phyloP scores from a whole-genome alignment of 2,797 vertebrate species.

The Sebastes jordani region DNA sequence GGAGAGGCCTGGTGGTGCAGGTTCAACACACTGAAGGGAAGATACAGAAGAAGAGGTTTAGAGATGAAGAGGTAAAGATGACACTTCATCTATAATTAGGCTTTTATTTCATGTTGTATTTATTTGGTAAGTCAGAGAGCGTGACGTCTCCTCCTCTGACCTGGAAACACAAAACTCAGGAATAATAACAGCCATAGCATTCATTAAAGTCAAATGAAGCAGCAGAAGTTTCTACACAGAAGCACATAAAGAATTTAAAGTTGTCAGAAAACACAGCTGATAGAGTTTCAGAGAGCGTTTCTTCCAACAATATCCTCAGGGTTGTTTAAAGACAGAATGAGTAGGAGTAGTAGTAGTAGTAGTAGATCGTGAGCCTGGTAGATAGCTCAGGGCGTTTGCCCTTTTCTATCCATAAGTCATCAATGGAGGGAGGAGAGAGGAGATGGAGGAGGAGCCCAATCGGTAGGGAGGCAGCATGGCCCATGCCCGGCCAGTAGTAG shows the following conservation, averaged over 20 bases:
- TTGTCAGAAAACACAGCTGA: slow-evolving; percentile 13
- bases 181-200: slow-evolving; percentile 8
- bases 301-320: background rate
- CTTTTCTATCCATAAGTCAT: too few species aligned
- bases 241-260: slow-evolving; percentile 21
- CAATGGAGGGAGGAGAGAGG: too few species aligned
- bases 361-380: too few species aligned
- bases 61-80: background rate
- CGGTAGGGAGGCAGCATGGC: too few species aligned
- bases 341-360: too few species aligned
- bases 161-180: slow-evolving; percentile 5
- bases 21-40: slow-evolving; percentile 84
- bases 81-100: background rate
- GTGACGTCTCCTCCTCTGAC: background rate
- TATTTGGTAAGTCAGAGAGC: background rate
- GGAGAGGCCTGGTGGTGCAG: slow-evolving; percentile 95
- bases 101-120: slow-evolving; percentile 8
- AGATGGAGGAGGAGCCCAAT: too few species aligned
- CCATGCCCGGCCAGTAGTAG: too few species aligned
- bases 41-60: background rate
- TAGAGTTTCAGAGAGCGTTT: slow-evolving; percentile 1
- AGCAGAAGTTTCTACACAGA: slow-evolving; percentile 11
- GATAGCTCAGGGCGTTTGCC: too few species aligned
- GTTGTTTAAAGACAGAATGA: background rate
- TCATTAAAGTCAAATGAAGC: slow-evolving; percentile 41